Base-by-base conservation (phyloP, 2,113 vertebrate genomes). In the Hemiprocne comata region DNA sequence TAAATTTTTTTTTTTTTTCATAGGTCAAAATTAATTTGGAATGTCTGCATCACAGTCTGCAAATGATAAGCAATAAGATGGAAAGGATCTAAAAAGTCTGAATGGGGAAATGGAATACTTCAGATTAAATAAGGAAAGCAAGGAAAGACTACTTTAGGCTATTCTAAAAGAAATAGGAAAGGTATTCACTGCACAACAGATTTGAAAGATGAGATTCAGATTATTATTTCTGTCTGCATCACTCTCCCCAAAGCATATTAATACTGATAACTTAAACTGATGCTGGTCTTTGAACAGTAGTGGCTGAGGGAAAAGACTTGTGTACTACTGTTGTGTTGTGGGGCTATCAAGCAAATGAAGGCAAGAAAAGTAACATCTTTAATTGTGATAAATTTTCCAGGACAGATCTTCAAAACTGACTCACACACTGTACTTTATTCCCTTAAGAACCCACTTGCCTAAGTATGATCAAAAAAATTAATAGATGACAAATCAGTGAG, bases 391-490 rank as follows among this genome's bases (percentile, higher is more conserved):
- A n/a, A 44, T 78, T 66, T 92, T 64, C 57, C 70, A 8, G 7
- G 55, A 70, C 19, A 48, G 31, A 62, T 33, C 33, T 81, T 90
- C 51, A 58, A 24, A 85, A 86, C 7, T 53, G 29, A 50, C 31
- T 69, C 34, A 67, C 12, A 51, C 13, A 8, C 36, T 34, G 7
- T 55, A 55, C 21, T 78, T 81, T n/a, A 78, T 23, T 16, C 9
- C 58, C 72, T 42, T 53, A 38, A 44, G 60, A 73, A 61, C 17
- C 25, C 13, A 40, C 4, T 73, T 66, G 36, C 0, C 0, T 23
- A 54, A 64, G 8, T 34, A 65, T 38, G 54, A 83, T n/a, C 0
- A 15, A 57, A 78, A 89, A 34, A 53, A 29, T 1, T 16, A 79
- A 36, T 0, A 36, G 25, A 58, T 62, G 17, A 79, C 40, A 53